Evolutionary conservation across 2,797 vertebrate species (phyloP), one percentile per base, ranked within the genome.

Genomic region (Chloroceryle inda): DNA sequence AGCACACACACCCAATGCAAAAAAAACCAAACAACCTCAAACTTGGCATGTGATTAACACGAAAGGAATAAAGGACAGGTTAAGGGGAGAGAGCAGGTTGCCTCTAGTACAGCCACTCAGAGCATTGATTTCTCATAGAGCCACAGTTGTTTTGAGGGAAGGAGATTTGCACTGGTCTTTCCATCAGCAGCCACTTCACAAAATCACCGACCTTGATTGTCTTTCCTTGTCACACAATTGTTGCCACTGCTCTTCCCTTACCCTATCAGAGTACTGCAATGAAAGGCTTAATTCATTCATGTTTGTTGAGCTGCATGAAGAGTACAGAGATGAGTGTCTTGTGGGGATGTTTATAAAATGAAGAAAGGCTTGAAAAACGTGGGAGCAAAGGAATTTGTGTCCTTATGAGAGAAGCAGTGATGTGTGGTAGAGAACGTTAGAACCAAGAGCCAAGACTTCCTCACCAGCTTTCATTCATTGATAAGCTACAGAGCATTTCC

Each of bases 281-380:
- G 82, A 92, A 95, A 94, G 78, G 75, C 62, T 85, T 56, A 68
- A 75, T 96, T 94, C 58, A 89, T 85, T 83, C 72, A 14, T 83
- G 62, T 88, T 92, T 92, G 71, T 93, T 49, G 73, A 92, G 69
- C 58, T 91, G 82, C 76, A 87, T 72, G 50, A 55, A 78, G 76
- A 77, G 50, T 59, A 90, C 42, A 86, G 93, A 79, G 89, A 84
- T 59, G 80, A 71, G 73, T 55, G 55, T 59, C 94, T 87, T 72
- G 44, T 38, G 86, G 87, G 58, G 92, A 88, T 94, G 85, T 91
- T 89, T 95, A 81, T 96, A 88, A 77, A 92, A 91, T 59, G 74
- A 81, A 89, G 85, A 94, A 94, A 62, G 69, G 23, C 42, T 91
- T 92, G 71, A 88, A 24, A 93, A 93, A 56, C 38, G 40, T 85